A percentile compares a stretch with the other conserved stretches of the same genome.
Conservation (phyloP, 2,113 vertebrate species). For the Dissostichus mawsoni region DNA sequence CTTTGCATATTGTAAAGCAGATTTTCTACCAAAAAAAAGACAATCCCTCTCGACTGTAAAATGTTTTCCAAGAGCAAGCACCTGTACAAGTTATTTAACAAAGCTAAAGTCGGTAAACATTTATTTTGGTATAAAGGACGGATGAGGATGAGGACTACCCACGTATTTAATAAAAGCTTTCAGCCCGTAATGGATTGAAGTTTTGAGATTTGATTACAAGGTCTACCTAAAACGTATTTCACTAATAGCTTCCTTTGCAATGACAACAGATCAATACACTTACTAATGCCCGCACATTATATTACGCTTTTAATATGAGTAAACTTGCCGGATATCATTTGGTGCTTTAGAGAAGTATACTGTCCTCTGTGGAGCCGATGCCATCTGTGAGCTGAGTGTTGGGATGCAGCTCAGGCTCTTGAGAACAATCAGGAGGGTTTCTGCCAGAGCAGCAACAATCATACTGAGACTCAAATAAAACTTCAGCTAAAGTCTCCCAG, state of each 20-base stretch:
- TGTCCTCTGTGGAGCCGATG: conserved; percentile 15
- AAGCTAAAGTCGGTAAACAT: not conserved
- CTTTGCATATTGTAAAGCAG: not conserved
- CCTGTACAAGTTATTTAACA: not conserved
- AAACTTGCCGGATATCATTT: not conserved
- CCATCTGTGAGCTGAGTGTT: conserved; percentile 20
- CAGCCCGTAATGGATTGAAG: too few relatives aligned
- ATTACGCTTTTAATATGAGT: not conserved
- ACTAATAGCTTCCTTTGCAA: not conserved
- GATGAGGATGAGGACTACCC: too few relatives aligned
- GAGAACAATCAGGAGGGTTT: conserved; percentile 28
- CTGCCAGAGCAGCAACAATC: conserved; percentile 2
- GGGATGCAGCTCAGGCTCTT: not conserved
- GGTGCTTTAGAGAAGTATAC: not conserved
- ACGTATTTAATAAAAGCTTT: too few relatives aligned
- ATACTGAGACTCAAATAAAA: conserved; percentile 5
- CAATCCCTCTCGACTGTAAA: not conserved
- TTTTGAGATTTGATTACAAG: too few relatives aligned
- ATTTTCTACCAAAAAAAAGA: not conserved
- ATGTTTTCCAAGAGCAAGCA: not conserved
- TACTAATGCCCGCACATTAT: not conserved
- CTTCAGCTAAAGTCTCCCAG: not conserved
- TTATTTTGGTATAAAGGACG: too few relatives aligned
- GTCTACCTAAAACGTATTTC: too few relatives aligned
- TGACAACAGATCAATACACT: not conserved